Conservation (phyloP, 2,113 vertebrate species). For the Halcyon senegalensis region DNA sequence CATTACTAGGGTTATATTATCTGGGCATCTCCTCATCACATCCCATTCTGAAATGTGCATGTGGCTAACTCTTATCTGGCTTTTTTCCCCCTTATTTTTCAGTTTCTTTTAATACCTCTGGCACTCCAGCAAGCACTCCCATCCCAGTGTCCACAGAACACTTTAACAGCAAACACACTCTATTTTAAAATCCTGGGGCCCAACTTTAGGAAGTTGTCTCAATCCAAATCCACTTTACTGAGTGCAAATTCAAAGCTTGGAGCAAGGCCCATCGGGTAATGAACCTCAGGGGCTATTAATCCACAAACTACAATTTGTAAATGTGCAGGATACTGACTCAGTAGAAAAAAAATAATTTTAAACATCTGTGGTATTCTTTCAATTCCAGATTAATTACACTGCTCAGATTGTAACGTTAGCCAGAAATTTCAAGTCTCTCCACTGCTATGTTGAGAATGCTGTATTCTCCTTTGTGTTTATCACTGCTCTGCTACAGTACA, state of each 20-base stretch:
- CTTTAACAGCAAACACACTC: slow-evolving; percentile 35
- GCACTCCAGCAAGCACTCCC: neutral
- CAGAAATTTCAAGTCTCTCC: slow-evolving; percentile 77
- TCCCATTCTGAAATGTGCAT: neutral
- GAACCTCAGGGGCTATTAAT: slow-evolving; percentile 73
- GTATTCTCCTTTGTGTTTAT: slow-evolving; percentile 70
- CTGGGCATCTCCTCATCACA: neutral
- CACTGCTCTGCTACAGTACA: slow-evolving; percentile 28
- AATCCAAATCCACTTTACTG: slow-evolving; percentile 58
- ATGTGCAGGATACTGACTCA: slow-evolving; percentile 77
- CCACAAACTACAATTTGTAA: slow-evolving; percentile 77
- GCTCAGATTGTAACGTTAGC: slow-evolving; percentile 66
- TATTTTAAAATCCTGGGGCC: slow-evolving; percentile 28
- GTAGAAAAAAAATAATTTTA: slow-evolving; percentile 80
- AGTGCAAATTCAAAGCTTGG: slow-evolving; percentile 68
- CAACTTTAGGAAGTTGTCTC: slow-evolving; percentile 45
- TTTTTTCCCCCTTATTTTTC: neutral
- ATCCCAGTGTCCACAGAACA: neutral
- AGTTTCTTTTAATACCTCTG: neutral
- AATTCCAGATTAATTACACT: slow-evolving; percentile 80
- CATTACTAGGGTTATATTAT: neutral
- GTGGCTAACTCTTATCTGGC: neutral
- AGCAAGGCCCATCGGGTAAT: slow-evolving; percentile 47
- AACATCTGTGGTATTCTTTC: slow-evolving; percentile 84
- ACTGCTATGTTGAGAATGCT: slow-evolving; percentile 63